phyloP scores from a whole-genome alignment of 2,113 vertebrate genomes.

The Embiotoca jacksoni region DNA sequence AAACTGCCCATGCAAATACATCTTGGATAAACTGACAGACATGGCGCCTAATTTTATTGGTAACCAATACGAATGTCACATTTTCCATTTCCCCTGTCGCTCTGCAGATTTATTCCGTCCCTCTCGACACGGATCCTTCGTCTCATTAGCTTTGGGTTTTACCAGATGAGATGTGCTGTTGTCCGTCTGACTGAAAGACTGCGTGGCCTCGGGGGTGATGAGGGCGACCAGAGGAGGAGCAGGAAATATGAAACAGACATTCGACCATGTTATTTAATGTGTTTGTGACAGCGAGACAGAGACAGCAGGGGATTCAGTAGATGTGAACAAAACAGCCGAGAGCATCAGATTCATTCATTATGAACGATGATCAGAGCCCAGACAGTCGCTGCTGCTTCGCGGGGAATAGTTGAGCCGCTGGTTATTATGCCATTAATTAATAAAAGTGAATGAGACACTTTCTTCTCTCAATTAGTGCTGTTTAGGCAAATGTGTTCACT shows the following conservation, averaged over 20 bases:
- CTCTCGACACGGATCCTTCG: background rate
- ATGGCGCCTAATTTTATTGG: background rate
- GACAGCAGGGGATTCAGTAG: background rate
- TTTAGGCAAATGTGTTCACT: background rate
- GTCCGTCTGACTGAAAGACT: background rate
- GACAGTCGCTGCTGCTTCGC: constrained; percentile 4
- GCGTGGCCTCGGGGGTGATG: constrained; percentile 4
- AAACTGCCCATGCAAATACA: background rate
- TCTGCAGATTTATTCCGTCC: background rate
- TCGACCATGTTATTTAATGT: no score
- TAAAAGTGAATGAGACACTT: constrained; percentile 17
- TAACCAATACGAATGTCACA: background rate
- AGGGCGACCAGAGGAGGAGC: background rate
- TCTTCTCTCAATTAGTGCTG: background rate
- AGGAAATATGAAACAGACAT: background rate
- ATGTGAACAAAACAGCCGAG: constrained; percentile 1
- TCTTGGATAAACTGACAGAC: background rate
- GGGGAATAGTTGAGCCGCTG: constrained; percentile 31
- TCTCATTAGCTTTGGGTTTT: background rate
- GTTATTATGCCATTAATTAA: constrained; percentile 35
- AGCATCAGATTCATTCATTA: constrained; percentile 32
- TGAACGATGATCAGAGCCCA: constrained; percentile 23
- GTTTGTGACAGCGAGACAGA: background rate
- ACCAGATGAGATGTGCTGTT: background rate
- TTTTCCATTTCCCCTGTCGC: background rate